Evolutionary conservation across 1,140 invertebrate genomes (phyloP).

Genomic region (Drosophila seguyi): DNA sequence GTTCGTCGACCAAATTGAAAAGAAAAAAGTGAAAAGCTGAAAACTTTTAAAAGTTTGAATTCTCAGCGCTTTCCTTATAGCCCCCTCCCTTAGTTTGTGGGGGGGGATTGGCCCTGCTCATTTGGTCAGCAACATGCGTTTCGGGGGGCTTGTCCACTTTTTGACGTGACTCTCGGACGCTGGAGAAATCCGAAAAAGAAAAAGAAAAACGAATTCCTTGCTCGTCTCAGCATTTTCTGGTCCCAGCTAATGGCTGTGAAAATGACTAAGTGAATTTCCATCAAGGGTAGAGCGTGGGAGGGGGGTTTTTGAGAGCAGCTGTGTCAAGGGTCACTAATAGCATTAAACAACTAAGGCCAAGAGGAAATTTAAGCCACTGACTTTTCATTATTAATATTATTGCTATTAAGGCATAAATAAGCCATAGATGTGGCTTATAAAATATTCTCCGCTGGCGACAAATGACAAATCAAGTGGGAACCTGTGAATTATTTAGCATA

Average conservation of each 20-base stretch:
- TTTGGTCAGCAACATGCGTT: conserved; percentile 65
- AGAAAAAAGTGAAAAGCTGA: conserved; percentile 80
- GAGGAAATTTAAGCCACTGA: not conserved
- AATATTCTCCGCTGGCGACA: not conserved
- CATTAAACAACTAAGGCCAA: conserved; percentile 10
- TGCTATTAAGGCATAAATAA: not conserved
- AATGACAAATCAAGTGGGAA: not conserved
- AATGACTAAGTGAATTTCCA: conserved; percentile 81
- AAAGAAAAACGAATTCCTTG: conserved; percentile 41
- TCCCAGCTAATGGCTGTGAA: conserved; percentile 74
- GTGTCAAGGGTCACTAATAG: conserved; percentile 60
- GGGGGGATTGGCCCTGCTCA: conserved; percentile 56
- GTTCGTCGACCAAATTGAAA: conserved; percentile 69
- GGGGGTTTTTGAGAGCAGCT: conserved; percentile 22
- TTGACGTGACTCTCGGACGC: conserved; percentile 64
- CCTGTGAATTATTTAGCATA: conserved; percentile 1
- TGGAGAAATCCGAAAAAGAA: not conserved
- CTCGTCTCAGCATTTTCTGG: conserved; percentile 50
- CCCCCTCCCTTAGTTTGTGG: conserved; percentile 28
- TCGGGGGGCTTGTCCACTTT: conserved; percentile 53
- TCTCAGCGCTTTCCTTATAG: conserved; percentile 27
- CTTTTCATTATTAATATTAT: conserved; percentile 2
- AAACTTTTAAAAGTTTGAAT: conserved; percentile 82
- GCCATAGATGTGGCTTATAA: not conserved
- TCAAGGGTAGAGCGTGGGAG: conserved; percentile 2